These are phyloP conservation scores for Cotesia vestalis DNA, from an alignment of 1,140 invertebrate species.

Conservation along the genomic window DNA sequence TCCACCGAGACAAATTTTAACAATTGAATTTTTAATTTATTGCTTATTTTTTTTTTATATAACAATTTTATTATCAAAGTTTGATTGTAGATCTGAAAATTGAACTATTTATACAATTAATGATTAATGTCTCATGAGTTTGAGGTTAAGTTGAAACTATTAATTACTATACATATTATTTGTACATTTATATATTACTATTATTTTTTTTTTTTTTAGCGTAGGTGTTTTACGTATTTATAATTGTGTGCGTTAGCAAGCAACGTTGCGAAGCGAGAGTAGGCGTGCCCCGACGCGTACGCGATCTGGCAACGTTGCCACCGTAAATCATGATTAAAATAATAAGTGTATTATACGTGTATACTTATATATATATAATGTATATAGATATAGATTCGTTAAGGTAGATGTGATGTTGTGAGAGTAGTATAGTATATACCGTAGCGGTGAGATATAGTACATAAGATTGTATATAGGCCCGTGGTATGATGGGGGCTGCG, in stretches of 20 bases:
- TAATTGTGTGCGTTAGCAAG: slow-evolving; percentile 28
- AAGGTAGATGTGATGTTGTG: too few species aligned
- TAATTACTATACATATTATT: too few species aligned
- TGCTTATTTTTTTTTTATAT: too few species aligned
- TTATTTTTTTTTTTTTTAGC: too few species aligned
- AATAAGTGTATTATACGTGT: slow-evolving; percentile 63
- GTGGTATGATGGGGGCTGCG: slow-evolving; percentile 56
- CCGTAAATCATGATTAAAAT: slow-evolving; percentile 66
- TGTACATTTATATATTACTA: too few species aligned
- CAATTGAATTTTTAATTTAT: background rate
- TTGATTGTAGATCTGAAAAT: too few species aligned
- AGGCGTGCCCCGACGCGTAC: slow-evolving; percentile 53
- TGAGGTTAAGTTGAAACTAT: too few species aligned
- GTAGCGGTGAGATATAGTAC: slow-evolving; percentile 17
- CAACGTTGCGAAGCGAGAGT: slow-evolving; percentile 44
- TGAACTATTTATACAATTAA: too few species aligned
- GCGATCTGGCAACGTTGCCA: slow-evolving; percentile 58
- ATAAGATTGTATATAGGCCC: slow-evolving; percentile 51
- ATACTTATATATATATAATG: background rate
- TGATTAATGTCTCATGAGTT: too few species aligned
- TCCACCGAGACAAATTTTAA: background rate
- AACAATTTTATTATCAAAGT: too few species aligned
- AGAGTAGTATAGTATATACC: too few species aligned
- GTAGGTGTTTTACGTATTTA: slow-evolving; percentile 3
- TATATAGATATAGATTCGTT: too few species aligned